Base-by-base conservation (phyloP, 2,888 invertebrate species). In the Anaspis maculata region DNA sequence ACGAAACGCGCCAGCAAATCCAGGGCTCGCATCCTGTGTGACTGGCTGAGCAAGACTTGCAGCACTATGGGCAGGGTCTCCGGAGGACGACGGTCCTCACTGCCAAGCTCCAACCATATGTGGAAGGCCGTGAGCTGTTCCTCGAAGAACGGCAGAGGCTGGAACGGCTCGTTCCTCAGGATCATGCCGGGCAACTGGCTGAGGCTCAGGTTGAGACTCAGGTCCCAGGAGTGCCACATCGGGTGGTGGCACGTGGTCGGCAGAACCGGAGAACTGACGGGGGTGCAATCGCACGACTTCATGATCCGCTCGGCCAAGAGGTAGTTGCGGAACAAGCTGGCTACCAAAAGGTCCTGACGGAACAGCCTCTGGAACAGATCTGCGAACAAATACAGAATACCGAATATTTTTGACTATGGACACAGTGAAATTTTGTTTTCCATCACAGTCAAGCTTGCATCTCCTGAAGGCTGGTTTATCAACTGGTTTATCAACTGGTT, bases 221-320 rank as follows among this genome's bases (percentile, higher is more conserved):
- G 75, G 67, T 98, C 98, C 98, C 98, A 98, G 2, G 97, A 91
- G 59, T 85, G 81, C 95, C 95, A 90, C 83, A 91, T 88, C 34
- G 85, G 82, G 67, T 90, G 90, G 56, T 84, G 71, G 44, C 84
- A 86, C 34, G 95, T 94, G 13, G 90, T 79, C 13, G 97, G 97
- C 54, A 99, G 71, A 43, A 81, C 77, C 1, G 98, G 98, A 51
- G 77, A 76, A 26, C 92, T 94, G 27, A 95, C 83, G n/a, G 97
- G 97, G 32, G 86, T 88, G 67, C 97, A 98, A 69, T 96, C 95
- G 68, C 95, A 95, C 14, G 90, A 91, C 31, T 91, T 76, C 74
- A 97, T 82, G 46, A 98, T 91, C 47, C 97, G 73, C 61, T 98
- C 96, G 0, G 98, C 97, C 34, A 99, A 72, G 53, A 98, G 71